These are phyloP conservation scores for Macrotrachela quadricornifera DNA, from an alignment of 1,140 invertebrate species.

Conservation along the genomic window DNA sequence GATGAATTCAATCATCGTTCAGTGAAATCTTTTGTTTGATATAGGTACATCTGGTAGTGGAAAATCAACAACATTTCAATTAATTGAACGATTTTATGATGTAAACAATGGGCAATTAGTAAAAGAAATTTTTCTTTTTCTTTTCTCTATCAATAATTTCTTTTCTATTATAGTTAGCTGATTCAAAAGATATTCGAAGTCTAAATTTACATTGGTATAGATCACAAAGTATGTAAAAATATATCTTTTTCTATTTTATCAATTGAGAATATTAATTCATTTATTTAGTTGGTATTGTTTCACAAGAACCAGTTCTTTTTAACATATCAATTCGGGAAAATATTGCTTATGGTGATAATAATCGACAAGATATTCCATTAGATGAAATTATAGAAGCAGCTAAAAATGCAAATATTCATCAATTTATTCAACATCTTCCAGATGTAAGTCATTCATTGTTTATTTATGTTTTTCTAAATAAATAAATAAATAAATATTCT, in stretches of 20 bases:
- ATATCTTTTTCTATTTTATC: not conserved
- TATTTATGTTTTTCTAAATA: too few species aligned
- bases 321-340: constrained; percentile 88
- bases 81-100: constrained; percentile 75
- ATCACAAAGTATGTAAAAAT: constrained; percentile 40
- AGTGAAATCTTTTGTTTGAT: too few species aligned
- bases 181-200: constrained; percentile 39
- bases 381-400: constrained; percentile 58
- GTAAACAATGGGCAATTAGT: constrained; percentile 48
- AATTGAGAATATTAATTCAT: constrained; percentile 15
- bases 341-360: constrained; percentile 66
- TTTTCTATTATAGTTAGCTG: constrained; percentile 39
- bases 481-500: too few species aligned
- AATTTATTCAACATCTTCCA: constrained; percentile 43
- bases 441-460: constrained; percentile 14
- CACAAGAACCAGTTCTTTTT: constrained; percentile 91
- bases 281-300: constrained; percentile 67
- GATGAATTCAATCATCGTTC: too few species aligned
- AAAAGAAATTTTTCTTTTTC: constrained; percentile 43
- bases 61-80: constrained; percentile 63
- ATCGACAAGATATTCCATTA: constrained; percentile 32
- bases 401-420: constrained; percentile 61
- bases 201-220: constrained; percentile 55
- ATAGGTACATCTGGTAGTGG: constrained; percentile 20
- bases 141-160: too few species aligned